Evolutionary conservation across 2,888 invertebrate species (phyloP), one percentile per base, ranked within the genome.

Genomic region (Erebia palarica): DNA sequence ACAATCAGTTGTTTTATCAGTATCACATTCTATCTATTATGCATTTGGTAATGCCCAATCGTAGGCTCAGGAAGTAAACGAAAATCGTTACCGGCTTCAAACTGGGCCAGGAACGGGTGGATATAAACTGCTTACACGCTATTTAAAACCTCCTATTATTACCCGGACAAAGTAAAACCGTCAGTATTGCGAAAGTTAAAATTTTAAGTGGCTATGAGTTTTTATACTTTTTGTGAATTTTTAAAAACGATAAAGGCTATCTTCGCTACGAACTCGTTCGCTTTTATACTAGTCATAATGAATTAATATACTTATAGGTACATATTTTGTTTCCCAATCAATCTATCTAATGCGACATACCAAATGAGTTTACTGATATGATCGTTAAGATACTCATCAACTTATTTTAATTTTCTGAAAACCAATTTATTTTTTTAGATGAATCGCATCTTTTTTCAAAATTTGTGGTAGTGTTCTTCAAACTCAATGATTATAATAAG

Each of bases 51-150:
- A 79, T 83, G 82, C 76, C 86, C 85, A 88, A 89, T 90, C 83
- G 80, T 82, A 81, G 79, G 77, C 79, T 77, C 76, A 79, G 79
- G 74, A 77, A 75, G 82, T 87, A 86, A 89, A 86, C 85, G 87
- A 90, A 90, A 91, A 91, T 91, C 88, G 88, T 89, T 90, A 88
- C 82, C 78, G 77, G 75, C 78, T 78, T 79, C 75, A 78, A 81
- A 80, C 77, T 80, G 77, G 78, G 80, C 77, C 78, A 78, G 73
- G 75, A 79, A 78, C 78, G 80, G 78, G 80, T 65, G 59, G 67
- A 69, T 68, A 72, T 73, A 72, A 73, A 73, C 68, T 70, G 71
- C 66, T 71, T 66, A 72, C 68, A 69, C 64, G 72, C 61, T 59
- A 72, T 74, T 67, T 68, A 72, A 68, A 73, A 72, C 72, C 47